phyloP scores from a whole-genome alignment of 1,140 invertebrate species.

The Pararge aegeria region DNA sequence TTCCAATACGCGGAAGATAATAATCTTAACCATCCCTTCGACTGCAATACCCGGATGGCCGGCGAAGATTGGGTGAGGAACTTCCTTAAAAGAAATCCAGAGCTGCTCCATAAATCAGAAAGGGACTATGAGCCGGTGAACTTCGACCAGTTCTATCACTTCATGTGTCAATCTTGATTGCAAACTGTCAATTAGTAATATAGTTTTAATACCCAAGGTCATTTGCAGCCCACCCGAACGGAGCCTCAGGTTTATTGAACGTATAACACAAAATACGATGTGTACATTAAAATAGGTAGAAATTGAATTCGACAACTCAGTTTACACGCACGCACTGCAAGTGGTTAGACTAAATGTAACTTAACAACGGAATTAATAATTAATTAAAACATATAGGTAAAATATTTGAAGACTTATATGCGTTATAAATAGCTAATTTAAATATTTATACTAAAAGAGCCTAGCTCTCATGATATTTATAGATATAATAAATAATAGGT shows the following conservation, averaged over 20 bases:
- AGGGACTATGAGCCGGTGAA: slow-evolving; percentile 66
- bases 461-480: slow-evolving; percentile 50
- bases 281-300: slow-evolving; percentile 19
- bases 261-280: slow-evolving; percentile 7
- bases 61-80: slow-evolving; percentile 75
- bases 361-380: slow-evolving; percentile 26
- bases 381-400: slow-evolving; percentile 22
- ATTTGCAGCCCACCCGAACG: slow-evolving; percentile 42
- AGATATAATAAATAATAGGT: slow-evolving; percentile 27
- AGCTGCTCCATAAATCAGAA: slow-evolving; percentile 59
- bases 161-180: slow-evolving; percentile 72
- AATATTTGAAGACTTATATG: slow-evolving; percentile 30
- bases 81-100: slow-evolving; percentile 70
- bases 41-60: slow-evolving; percentile 68
- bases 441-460: slow-evolving; percentile 42
- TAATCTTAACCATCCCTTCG: slow-evolving; percentile 68
- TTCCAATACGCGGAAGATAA: slow-evolving; percentile 73
- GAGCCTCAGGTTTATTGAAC: slow-evolving; percentile 36
- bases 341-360: slow-evolving; percentile 14
- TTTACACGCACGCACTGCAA: slow-evolving; percentile 12
- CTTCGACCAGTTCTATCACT: slow-evolving; percentile 75
- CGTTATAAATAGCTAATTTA: slow-evolving; percentile 31
- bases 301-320: slow-evolving; percentile 9
- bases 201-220: slow-evolving; percentile 41
- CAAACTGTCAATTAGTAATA: slow-evolving; percentile 22